Evolutionary conservation across 2,888 invertebrate species (phyloP).

Genomic region (Cepaea hortensis): DNA sequence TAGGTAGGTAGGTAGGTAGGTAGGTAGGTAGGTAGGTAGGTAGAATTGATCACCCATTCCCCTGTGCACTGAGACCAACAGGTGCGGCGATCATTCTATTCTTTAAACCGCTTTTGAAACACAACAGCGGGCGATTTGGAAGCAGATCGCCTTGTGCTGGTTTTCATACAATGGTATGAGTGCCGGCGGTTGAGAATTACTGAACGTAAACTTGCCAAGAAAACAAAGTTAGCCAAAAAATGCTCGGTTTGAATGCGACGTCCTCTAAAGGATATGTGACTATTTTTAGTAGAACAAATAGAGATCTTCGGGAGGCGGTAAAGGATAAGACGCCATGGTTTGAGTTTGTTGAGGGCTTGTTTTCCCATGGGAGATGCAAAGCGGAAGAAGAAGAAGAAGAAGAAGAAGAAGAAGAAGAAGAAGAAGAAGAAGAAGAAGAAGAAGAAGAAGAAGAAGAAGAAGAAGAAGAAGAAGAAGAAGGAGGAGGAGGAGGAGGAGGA

Average conservation of each 20-base stretch:
- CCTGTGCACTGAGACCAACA: no score
- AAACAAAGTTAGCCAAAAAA: no score
- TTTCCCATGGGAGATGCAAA: background rate
- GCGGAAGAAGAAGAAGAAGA: background rate
- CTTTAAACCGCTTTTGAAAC: background rate
- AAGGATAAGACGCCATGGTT: no score
- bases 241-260: background rate
- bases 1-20: no score
- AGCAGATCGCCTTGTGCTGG: no score
- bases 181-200: no score
- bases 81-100: background rate
- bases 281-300: background rate
- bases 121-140: no score
- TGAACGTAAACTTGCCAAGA: no score
- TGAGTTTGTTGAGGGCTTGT: no score
- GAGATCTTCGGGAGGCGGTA: background rate
- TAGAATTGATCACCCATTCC: no score
- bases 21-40: no score
- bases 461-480: background rate
- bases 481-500: background rate
- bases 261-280: background rate
- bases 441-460: background rate
- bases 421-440: background rate
- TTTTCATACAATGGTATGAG: no score
- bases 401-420: background rate